Conservation (phyloP, 2,888 invertebrate genomes). For the Drosophila barbarae region DNA sequence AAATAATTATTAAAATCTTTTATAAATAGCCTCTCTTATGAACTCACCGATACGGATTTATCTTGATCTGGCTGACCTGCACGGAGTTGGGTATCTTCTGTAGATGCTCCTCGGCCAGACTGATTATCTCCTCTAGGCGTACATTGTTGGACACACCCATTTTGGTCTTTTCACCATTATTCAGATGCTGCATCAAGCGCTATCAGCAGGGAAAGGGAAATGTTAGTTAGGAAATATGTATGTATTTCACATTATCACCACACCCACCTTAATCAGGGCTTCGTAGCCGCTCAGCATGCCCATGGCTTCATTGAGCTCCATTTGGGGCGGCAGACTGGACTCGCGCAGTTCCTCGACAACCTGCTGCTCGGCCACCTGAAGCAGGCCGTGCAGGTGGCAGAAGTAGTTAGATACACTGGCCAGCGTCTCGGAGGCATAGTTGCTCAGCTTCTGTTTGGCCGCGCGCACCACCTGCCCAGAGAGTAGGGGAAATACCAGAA, state of each 20-base stretch:
- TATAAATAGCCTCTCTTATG: neutral
- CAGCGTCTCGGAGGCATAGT: constrained; percentile 66
- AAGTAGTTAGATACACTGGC: constrained; percentile 70
- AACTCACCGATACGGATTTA: constrained; percentile 69
- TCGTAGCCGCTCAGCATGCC: constrained; percentile 62
- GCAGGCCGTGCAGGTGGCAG: constrained; percentile 69
- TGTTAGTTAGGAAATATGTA: too few relatives aligned
- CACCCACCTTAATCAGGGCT: constrained; percentile 63
- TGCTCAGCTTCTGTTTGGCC: constrained; percentile 64
- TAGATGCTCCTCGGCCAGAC: constrained; percentile 50
- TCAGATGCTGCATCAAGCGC: constrained; percentile 58
- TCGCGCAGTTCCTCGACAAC: constrained; percentile 64
- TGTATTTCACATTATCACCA: neutral
- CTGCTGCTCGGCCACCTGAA: constrained; percentile 74
- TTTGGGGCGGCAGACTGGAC: constrained; percentile 62
- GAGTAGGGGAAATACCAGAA: constrained; percentile 6
- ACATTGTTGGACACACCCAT: constrained; percentile 53
- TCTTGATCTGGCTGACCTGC: constrained; percentile 52
- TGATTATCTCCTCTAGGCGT: constrained; percentile 57
- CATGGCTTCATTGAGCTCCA: constrained; percentile 61
- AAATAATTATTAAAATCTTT: neutral
- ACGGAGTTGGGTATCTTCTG: constrained; percentile 67
- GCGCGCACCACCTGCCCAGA: constrained; percentile 67
- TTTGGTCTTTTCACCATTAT: constrained; percentile 6
- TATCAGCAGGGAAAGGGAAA: constrained; percentile 14